Evolutionary conservation across 2,113 vertebrate genomes (phyloP), one percentile per base, ranked within the genome.

Genomic region (Bolborhynchus lineola): DNA sequence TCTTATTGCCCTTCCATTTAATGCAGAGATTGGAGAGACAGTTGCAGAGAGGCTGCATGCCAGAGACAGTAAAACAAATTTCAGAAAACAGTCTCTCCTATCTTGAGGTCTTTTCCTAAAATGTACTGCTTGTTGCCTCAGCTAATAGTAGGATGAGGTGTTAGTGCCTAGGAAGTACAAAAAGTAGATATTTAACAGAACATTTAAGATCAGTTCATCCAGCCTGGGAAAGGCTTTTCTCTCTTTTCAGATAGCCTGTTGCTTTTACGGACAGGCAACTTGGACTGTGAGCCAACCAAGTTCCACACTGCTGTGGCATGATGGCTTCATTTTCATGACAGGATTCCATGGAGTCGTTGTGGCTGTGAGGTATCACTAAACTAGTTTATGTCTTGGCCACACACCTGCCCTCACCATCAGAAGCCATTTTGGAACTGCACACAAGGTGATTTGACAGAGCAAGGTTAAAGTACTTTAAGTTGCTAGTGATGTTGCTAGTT

Each of bases 201-300:
- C 11, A 74, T 67, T 59, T 59, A 68, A 64, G 46, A 50, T 78
- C 46, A 44, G 49, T 65, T 69, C 13, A 39, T 18, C 60, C 13
- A 31, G 44, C 67, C 68, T 85, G 25, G n/a, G 37, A 90, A 82
- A 79, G 41, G 57, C 39, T 78, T 91, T 71, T 82, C 13, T 21
- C 52, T 60, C 69, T 86, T 70, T 68, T 60, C 62, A 86, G 42
- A 25, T 33, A 64, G 65, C 47, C 63, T 26, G 26, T 82, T 89
- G 72, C 92, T 42, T 87, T 83, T 71, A 82, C 77, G 63, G 93
- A 94, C 93, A 91, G 37, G 75, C 57, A 84, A 59, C n/a, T 7
- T 6, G 29, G 95, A 80, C 80, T 64, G 52, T 29, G 65, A 91
- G 47, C 35, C 81, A 87, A 19, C 20, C n/a, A 33, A 94, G 55